Base-by-base conservation (phyloP, 2,113 vertebrate genomes). In the Chloropsis cyanopogon region DNA sequence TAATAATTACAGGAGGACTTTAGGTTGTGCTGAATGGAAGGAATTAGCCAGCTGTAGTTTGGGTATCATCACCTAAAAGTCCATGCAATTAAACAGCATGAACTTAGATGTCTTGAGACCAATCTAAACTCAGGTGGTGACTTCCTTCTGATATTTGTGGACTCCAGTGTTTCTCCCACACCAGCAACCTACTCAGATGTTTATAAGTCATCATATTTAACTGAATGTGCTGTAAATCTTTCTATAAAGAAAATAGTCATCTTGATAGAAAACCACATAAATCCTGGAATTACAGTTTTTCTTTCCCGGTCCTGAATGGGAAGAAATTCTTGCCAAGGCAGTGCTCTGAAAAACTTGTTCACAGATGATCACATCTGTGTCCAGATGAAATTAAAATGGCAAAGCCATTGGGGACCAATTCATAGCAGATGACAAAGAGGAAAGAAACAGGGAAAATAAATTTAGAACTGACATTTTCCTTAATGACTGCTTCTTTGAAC, bases 391-490 rank as follows among this genome's bases (percentile, higher is more conserved):
- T 78, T 70, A 83, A 86, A 92, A 87, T 80, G 52, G 35, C 41
- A 78, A 86, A 94, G 41, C 37, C 64, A 59, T 37, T 71, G 47
- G 54, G 53, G 65, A 76, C 29, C 56, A 92, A 64, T 88, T 94
- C 80, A 88, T 56, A 81, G 85, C 86, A 90, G 86, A 80, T 61
- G 65, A 94, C 39, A 83, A 86, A 71, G 78, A 83, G 65, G 31
- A 65, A 91, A 86, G 39, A 78, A 92, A 87, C 9, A 82, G 28
- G 60, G 47, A 78, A 94, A 95, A 78, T 35, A 82, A 82, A 75
- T 93, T 92, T 95, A 87, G 73, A 94, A 71, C 6, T 92, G 93
- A 71, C 88, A 89, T 95, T 93, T 91, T 89, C 78, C 31, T 95
- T 87, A 93, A 97, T 85, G 83, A 91, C 49, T 66, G 42, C 41